These are phyloP conservation scores for Perca flavescens DNA, from an alignment of 2,113 vertebrate genomes.

Conservation along the genomic window DNA sequence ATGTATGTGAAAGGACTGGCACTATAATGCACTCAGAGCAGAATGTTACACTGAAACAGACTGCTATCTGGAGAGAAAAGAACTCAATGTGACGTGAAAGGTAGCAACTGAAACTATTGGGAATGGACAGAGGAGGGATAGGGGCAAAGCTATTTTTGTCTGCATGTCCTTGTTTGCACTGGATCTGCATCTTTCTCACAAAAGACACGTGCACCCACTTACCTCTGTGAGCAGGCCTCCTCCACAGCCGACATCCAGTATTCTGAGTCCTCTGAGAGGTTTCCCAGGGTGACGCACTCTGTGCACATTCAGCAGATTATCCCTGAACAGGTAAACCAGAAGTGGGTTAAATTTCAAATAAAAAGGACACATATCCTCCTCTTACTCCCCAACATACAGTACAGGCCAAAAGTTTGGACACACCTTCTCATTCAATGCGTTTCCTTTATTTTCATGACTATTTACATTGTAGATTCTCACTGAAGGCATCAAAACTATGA, in stretches of 20 bases:
- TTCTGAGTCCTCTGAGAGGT: conserved; percentile 88
- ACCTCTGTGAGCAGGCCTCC: conserved; percentile 96
- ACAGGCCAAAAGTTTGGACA: no score
- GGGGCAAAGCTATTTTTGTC: not conserved
- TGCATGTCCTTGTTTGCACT: not conserved
- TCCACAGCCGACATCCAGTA: conserved; percentile 96
- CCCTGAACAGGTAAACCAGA: conserved; percentile 82
- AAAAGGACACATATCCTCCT: not conserved
- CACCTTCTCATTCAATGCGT: no score
- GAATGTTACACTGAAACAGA: not conserved
- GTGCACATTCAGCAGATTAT: conserved; percentile 89
- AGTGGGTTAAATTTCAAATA: conserved; percentile 22
- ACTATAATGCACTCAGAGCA: conserved; percentile 18
- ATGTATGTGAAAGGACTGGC: conserved; percentile 23
- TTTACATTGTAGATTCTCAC: no score
- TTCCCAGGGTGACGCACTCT: conserved; percentile 83
- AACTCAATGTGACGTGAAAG: conserved; percentile 44
- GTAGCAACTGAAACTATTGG: conserved; percentile 43
- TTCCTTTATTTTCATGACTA: no score
- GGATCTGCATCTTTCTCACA: not conserved
- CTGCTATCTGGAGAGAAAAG: not conserved
- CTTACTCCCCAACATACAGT: not conserved
- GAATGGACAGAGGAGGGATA: not conserved
- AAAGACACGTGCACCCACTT: conserved; percentile 12
- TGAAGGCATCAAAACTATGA: no score